Percentiles rank a stretch among this genome's conserved stretches.
phyloP scores from a whole-genome alignment of 2,888 invertebrate genomes.

The Eremobia ochroleuca region DNA sequence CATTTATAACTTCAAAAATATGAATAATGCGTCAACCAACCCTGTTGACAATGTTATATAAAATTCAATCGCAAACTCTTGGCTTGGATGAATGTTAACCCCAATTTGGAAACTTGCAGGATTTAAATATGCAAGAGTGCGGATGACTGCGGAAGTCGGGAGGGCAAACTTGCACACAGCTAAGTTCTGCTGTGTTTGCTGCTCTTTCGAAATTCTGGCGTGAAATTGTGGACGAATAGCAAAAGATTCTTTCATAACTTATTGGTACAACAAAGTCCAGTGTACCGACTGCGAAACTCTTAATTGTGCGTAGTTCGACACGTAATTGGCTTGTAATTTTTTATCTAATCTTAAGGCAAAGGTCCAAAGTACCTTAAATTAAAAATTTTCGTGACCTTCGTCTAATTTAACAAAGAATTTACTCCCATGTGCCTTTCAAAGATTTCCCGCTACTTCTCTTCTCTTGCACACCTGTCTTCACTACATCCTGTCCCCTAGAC shows the following conservation, averaged over 20 bases:
- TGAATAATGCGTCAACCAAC: neutral
- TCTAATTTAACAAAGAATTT: no score
- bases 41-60: slow-evolving; percentile 44
- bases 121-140: slow-evolving; percentile 81
- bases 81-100: slow-evolving; percentile 69
- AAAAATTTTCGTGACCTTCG: no score
- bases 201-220: neutral
- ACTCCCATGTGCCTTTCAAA: no score
- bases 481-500: no score
- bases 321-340: no score
- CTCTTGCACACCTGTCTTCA: no score
- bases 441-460: no score
- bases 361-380: no score
- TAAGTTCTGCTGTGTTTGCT: slow-evolving; percentile 47
- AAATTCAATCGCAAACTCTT: slow-evolving; percentile 64
- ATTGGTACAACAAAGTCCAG: neutral
- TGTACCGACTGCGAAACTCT: no score
- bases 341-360: no score
- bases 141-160: slow-evolving; percentile 67
- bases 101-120: slow-evolving; percentile 76
- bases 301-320: no score
- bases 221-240: slow-evolving; percentile 2
- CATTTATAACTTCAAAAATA: slow-evolving; percentile 1
- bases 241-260: neutral
- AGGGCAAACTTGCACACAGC: slow-evolving; percentile 48